Conservation (phyloP, 2,113 vertebrate genomes). For the Pollimyrus isidori region DNA sequence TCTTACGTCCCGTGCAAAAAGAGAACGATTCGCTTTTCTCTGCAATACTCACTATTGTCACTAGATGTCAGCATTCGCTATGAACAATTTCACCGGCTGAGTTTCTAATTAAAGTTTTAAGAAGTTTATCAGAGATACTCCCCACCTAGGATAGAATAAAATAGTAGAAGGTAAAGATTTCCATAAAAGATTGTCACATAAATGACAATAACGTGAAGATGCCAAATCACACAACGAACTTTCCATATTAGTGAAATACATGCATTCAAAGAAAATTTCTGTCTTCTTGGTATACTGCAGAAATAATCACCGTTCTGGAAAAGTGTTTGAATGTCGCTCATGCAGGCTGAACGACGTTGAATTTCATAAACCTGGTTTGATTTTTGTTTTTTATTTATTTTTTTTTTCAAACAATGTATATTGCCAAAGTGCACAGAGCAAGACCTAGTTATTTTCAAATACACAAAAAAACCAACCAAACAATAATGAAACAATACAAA, state of each 20-base stretch:
- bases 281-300: not conserved
- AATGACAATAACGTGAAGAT: not conserved
- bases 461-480: constrained; percentile 37
- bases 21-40: not conserved
- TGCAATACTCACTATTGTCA: not conserved
- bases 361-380: not conserved
- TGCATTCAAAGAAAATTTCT: not conserved
- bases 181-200: not conserved
- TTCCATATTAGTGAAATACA: not conserved
- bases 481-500: constrained; percentile 48
- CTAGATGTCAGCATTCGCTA: not conserved
- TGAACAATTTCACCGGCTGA: not conserved
- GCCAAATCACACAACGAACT: not conserved
- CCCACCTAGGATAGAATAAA: not conserved
- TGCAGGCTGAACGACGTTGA: not conserved
- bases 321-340: not conserved
- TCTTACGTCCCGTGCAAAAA: not conserved
- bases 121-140: constrained; percentile 20
- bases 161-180: not conserved
- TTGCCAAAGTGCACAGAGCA: constrained; percentile 65
- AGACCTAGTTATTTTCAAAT: constrained; percentile 35
- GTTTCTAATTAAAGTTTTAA: not conserved
- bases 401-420: constrained; percentile 50
- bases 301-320: not conserved
- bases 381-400: constrained; percentile 42